Conservation (phyloP, 2,797 vertebrate species). For the Gallinago solitaria region DNA sequence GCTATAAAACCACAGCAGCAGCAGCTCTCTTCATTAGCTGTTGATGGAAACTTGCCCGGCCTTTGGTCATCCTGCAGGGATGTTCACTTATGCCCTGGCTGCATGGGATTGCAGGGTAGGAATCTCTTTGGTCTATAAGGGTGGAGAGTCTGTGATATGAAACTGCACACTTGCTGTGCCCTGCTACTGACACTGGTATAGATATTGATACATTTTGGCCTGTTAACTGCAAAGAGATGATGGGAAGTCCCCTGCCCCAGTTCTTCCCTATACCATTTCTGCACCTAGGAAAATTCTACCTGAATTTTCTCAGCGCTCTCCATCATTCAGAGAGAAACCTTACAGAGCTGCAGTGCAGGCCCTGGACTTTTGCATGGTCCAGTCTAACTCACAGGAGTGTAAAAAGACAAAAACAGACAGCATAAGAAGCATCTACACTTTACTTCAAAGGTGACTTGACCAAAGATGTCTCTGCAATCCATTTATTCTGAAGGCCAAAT, state of each 20-base stretch:
- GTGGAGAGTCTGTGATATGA: background rate
- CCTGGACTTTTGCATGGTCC: background rate
- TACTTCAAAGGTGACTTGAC: background rate
- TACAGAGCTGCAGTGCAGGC: background rate
- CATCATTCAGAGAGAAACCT: background rate
- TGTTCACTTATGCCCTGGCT: background rate
- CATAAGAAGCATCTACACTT: background rate
- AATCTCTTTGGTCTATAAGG: background rate
- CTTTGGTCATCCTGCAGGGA: background rate
- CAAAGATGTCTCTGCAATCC: background rate
- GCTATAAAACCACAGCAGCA: background rate
- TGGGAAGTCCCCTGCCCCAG: background rate
- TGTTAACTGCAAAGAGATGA: background rate
- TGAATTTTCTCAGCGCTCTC: background rate
- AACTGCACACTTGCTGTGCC: background rate
- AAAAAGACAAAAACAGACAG: background rate
- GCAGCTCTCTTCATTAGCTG: background rate
- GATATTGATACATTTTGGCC: background rate
- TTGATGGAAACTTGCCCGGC: background rate
- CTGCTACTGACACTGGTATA: background rate
- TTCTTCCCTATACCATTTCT: background rate
- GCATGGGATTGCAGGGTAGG: background rate
- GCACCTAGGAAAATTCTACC: background rate
- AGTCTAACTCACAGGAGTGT: background rate
- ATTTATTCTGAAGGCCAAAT: background rate